Evolutionary conservation across 2,888 invertebrate species (phyloP).

Genomic region (Bhutanitis thaidina): DNA sequence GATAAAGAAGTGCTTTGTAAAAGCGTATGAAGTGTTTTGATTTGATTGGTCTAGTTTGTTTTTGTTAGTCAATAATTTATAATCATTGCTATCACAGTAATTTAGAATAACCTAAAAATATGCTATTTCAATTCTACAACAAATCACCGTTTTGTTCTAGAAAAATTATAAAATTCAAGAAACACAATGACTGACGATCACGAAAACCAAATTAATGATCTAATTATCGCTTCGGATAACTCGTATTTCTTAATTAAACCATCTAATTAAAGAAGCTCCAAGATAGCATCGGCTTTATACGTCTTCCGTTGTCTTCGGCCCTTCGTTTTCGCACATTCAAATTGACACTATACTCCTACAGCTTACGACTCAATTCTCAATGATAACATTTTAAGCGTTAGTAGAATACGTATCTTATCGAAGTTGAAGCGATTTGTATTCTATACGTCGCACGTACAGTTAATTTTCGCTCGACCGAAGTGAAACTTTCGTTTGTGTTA

Average conservation of each 20-base stretch:
- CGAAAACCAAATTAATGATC: conserved; percentile 53
- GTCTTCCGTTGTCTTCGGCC: conserved; percentile 10
- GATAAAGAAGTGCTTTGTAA: no score
- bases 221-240: conserved; percentile 61
- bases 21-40: no score
- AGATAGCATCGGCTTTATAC: conserved; percentile 26
- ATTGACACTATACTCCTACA: neutral
- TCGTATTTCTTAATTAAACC: conserved; percentile 65
- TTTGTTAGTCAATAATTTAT: no score
- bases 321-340: neutral
- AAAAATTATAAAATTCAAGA: neutral
- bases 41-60: no score
- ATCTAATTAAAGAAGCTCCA: conserved; percentile 62
- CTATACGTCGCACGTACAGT: neutral
- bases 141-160: no score
- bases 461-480: neutral
- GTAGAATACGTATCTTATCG: neutral
- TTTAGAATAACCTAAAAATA: no score
- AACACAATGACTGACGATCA: conserved; percentile 10
- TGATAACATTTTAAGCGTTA: neutral
- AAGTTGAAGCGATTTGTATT: neutral
- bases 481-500: neutral
- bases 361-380: neutral
- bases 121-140: no score
- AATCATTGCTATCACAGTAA: no score